Percentiles rank a stretch among this genome's conserved stretches.
phyloP scores from a whole-genome alignment of 2,113 vertebrate genomes.

The Ploceus nigricollis region DNA sequence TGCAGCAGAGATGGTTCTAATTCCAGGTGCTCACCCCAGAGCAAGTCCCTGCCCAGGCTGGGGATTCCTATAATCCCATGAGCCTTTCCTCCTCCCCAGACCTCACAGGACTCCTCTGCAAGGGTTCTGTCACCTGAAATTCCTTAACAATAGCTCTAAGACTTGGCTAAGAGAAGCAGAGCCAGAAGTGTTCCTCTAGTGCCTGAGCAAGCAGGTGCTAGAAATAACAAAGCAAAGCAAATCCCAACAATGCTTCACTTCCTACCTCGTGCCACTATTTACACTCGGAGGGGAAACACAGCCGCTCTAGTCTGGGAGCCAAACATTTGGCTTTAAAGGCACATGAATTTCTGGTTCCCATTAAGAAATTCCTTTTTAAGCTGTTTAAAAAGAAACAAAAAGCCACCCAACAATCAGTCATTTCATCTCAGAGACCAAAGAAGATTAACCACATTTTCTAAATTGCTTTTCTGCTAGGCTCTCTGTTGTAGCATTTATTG shows the following conservation, averaged over 20 bases:
- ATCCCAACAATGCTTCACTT: slow-evolving; percentile 6
- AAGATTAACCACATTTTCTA: neutral
- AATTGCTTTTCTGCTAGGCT: neutral
- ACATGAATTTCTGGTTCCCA: neutral
- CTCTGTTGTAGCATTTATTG: neutral
- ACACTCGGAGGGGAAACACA: neutral
- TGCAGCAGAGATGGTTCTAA: neutral
- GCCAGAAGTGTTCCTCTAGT: neutral
- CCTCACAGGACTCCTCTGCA: neutral
- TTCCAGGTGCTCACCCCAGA: neutral
- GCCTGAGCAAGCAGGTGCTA: neutral
- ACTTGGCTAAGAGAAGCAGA: neutral
- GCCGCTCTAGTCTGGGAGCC: neutral
- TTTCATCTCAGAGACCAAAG: slow-evolving; percentile 36
- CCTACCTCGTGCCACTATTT: slow-evolving; percentile 5
- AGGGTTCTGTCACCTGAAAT: neutral
- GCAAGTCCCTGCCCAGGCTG: neutral
- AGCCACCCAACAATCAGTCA: slow-evolving; percentile 3
- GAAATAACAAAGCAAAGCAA: slow-evolving; percentile 45
- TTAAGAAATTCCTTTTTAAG: slow-evolving; percentile 14
- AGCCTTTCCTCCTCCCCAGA: neutral
- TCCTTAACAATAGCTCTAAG: neutral
- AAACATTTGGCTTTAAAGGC: slow-evolving; percentile 23
- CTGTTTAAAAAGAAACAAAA: slow-evolving; percentile 25
- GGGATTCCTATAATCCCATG: fast-evolving